phyloP scores from a whole-genome alignment of 1,140 invertebrate species.

The Dendroctonus valens region DNA sequence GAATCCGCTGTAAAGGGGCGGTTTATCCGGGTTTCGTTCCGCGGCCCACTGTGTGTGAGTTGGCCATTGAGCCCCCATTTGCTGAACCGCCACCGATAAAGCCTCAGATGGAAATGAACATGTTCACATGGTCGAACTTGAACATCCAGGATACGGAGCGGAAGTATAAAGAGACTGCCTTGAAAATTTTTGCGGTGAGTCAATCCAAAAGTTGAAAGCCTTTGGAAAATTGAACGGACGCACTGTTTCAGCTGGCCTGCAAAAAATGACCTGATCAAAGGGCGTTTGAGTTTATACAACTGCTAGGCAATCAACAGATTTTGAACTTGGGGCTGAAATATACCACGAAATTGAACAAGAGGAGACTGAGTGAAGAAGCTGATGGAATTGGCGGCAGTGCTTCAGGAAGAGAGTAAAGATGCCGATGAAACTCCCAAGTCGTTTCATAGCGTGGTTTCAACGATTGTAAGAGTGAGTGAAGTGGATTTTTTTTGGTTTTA shows the following conservation, averaged over 20 bases:
- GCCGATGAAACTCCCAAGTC: conserved; percentile 8
- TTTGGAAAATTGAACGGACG: neutral
- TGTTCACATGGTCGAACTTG: conserved; percentile 64
- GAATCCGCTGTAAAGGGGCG: conserved; percentile 83
- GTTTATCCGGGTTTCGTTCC: conserved; percentile 85
- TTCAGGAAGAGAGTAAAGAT: conserved; percentile 26
- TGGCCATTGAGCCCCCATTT: conserved; percentile 70
- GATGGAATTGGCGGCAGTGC: conserved; percentile 47
- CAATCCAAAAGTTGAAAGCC: neutral
- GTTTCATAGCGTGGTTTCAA: neutral
- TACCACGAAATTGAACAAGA: conserved; percentile 71
- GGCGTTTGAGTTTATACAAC: conserved; percentile 81
- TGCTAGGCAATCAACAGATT: conserved; percentile 74
- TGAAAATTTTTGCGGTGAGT: conserved; percentile 86
- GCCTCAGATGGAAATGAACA: conserved; percentile 73
- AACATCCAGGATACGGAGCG: conserved; percentile 62
- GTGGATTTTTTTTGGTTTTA: neutral
- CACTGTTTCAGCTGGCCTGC: conserved; percentile 68
- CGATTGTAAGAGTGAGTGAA: neutral
- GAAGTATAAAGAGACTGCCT: conserved; percentile 70
- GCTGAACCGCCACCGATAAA: conserved; percentile 83
- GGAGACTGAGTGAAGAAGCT: conserved; percentile 77
- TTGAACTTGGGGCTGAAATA: conserved; percentile 86
- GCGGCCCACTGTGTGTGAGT: conserved; percentile 73
- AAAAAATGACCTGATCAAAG: conserved; percentile 78